These are phyloP conservation scores for Palaemon carinicauda DNA, from an alignment of 1,140 invertebrate genomes.

Conservation along the genomic window DNA sequence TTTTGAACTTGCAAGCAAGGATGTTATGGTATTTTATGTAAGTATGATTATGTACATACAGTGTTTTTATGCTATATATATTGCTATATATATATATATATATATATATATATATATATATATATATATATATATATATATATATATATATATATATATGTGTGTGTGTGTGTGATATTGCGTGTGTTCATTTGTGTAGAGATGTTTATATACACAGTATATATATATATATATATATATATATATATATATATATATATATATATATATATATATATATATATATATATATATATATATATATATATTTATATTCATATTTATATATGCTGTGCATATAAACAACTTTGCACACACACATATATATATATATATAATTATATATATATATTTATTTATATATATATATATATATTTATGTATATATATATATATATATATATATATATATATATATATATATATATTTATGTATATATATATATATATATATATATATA, in stretches of 20 bases:
- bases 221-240: neutral
- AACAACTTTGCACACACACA: neutral
- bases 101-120: neutral
- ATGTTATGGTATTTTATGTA: too few species aligned
- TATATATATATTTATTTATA: neutral
- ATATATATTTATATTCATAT: neutral
- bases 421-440: neutral
- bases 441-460: neutral
- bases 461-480: conserved; percentile 7
- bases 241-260: neutral
- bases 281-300: neutral
- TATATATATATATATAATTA: neutral
- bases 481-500: conserved; percentile 30
- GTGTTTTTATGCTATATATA: neutral
- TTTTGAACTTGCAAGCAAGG: too few species aligned
- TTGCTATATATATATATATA: neutral
- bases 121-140: neutral
- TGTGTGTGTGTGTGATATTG: too few species aligned
- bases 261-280: too few species aligned
- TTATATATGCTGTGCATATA: neutral
- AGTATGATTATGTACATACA: neutral
- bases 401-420: neutral
- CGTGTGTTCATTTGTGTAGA: neutral
- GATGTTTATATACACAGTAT: neutral
- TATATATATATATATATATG: neutral